These are phyloP conservation scores for Macrosteles quadrilineatus DNA, from an alignment of 1,140 invertebrate species.

Conservation along the genomic window DNA sequence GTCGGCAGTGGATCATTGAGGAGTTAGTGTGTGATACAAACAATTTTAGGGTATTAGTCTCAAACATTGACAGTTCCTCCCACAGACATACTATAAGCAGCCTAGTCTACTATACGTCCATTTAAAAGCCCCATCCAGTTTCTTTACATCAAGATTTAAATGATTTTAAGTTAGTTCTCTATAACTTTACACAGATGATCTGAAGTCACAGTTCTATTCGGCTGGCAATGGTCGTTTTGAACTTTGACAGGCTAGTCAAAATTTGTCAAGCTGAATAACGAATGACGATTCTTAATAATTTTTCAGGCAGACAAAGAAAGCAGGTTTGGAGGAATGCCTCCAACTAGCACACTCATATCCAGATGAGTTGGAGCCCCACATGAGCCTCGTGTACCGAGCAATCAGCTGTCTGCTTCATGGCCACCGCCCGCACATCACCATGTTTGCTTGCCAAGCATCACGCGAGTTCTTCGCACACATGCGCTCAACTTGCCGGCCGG, in stretches of 20 bases:
- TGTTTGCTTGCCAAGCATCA: slow-evolving; percentile 49
- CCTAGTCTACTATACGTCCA: background rate
- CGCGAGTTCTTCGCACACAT: slow-evolving; percentile 49
- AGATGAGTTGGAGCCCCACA: slow-evolving; percentile 39
- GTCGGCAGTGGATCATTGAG: too few relatives aligned
- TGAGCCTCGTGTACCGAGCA: slow-evolving; percentile 48
- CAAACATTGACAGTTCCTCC: background rate
- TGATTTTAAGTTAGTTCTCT: background rate
- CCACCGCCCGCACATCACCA: slow-evolving; percentile 47
- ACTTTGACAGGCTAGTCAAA: too few relatives aligned
- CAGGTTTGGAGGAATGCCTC: slow-evolving; percentile 11
- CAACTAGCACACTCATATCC: slow-evolving; percentile 21
- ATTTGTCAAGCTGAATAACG: background rate
- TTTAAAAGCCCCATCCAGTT: background rate
- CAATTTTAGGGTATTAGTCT: too few relatives aligned
- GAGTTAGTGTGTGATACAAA: too few relatives aligned
- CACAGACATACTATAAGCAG: background rate
- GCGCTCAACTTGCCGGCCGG: slow-evolving; percentile 48
- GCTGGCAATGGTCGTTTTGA: background rate
- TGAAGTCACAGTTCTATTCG: background rate
- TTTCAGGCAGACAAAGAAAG: slow-evolving; percentile 7
- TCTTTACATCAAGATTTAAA: background rate
- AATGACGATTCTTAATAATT: background rate
- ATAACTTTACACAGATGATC: background rate
- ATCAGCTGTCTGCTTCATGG: slow-evolving; percentile 46